Conservation (phyloP, 2,797 vertebrate species). For the Masticophis lateralis region DNA sequence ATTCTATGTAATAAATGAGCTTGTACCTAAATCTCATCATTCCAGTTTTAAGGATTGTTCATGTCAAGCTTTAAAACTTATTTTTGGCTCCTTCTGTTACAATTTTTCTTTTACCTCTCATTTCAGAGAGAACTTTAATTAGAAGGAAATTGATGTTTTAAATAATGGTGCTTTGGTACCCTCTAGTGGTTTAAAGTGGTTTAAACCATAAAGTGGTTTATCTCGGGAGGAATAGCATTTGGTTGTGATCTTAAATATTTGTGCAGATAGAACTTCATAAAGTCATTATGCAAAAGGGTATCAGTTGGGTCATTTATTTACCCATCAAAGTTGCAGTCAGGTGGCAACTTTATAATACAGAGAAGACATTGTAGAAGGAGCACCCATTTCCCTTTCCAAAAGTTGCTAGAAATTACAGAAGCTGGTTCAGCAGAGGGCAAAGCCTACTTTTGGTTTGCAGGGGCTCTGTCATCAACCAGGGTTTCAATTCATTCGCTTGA, state of each 20-base stretch:
- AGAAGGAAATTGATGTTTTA: neutral
- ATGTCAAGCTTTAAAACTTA: conserved; percentile 31
- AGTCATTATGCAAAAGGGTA: neutral
- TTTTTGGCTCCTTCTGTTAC: neutral
- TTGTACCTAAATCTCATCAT: conserved; percentile 51
- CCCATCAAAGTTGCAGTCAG: neutral
- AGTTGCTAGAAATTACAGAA: neutral
- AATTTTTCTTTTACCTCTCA: conserved; percentile 36
- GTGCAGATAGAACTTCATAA: neutral
- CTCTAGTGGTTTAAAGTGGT: conserved; percentile 64
- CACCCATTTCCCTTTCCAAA: too few relatives aligned
- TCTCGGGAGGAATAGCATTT: neutral
- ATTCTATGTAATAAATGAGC: conserved; percentile 44
- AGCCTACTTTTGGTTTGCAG: neutral
- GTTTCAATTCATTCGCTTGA: neutral
- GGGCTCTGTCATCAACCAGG: neutral
- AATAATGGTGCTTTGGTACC: conserved; percentile 66
- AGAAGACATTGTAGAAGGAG: neutral
- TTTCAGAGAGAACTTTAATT: neutral
- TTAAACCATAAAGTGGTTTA: neutral
- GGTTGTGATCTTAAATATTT: neutral
- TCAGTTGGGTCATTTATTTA: neutral
- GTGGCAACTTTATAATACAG: neutral
- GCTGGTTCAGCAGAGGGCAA: neutral
- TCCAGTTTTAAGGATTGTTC: conserved; percentile 20